A percentile compares a stretch with the other conserved stretches of the same genome.
Evolutionary conservation across 2,113 vertebrate species (phyloP).

Genomic region (Heterotilapia buettikoferi): DNA sequence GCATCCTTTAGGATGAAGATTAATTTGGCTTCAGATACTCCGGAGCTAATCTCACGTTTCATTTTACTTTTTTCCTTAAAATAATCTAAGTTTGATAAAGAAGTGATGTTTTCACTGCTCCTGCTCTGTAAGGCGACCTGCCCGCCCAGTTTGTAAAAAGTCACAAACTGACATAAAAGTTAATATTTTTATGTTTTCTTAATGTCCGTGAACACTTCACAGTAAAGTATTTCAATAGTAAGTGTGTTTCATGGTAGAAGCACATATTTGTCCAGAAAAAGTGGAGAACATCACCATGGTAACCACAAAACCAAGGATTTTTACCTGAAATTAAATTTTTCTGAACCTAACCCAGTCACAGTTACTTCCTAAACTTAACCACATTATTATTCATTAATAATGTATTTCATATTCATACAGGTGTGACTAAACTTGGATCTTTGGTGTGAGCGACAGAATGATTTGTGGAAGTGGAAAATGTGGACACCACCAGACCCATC

Average conservation of each 20-base stretch:
- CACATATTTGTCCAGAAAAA: neutral
- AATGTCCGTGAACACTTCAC: neutral
- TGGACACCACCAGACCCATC: neutral
- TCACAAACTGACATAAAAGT: neutral
- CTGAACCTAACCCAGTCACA: neutral
- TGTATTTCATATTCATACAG: neutral
- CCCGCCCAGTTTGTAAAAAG: neutral
- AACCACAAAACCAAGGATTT: neutral
- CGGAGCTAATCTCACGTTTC: accelerated
- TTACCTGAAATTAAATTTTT: neutral
- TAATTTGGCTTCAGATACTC: neutral
- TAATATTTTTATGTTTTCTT: neutral
- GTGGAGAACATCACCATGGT: neutral
- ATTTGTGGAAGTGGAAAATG: neutral
- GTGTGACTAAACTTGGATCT: neutral
- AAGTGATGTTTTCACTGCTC: neutral
- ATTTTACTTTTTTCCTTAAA: neutral
- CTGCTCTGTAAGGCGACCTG: neutral
- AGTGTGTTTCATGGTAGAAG: neutral
- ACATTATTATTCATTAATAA: neutral
- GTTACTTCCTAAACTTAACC: neutral
- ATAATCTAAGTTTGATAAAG: neutral
- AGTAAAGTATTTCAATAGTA: neutral
- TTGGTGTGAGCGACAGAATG: neutral
- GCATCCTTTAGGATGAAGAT: neutral